Evolutionary conservation across 2,888 invertebrate species (phyloP).

Genomic region (Xestoiulus laeticollis): DNA sequence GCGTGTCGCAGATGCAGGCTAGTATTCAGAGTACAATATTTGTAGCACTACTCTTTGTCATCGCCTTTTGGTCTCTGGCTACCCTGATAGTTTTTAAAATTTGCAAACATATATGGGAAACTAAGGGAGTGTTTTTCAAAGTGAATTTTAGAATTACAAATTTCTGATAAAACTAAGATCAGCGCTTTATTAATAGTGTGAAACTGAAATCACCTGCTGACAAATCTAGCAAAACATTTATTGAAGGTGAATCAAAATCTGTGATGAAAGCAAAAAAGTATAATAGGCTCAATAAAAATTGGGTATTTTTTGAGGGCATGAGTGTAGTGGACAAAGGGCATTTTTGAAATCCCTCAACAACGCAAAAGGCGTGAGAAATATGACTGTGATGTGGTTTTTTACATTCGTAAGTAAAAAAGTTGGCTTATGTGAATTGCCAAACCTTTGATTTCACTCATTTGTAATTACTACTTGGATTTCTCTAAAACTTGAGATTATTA

Average conservation of each 20-base stretch:
- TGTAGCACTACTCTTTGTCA: neutral
- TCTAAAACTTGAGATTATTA: neutral
- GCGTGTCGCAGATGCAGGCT: neutral
- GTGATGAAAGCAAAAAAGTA: too few species aligned
- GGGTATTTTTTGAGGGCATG: too few species aligned
- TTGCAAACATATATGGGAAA: neutral
- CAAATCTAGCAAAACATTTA: neutral
- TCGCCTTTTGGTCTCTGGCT: neutral
- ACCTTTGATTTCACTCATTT: neutral
- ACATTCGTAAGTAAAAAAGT: neutral
- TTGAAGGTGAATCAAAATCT: too few species aligned
- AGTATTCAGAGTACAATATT: neutral
- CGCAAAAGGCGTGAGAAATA: too few species aligned
- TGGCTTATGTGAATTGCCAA: neutral
- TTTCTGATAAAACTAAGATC: too few species aligned
- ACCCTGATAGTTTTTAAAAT: neutral
- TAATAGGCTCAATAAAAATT: too few species aligned
- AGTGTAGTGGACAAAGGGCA: too few species aligned
- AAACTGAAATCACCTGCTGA: neutral
- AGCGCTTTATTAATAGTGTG: neutral
- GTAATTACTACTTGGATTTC: neutral
- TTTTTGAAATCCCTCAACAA: too few species aligned
- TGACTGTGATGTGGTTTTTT: too few species aligned
- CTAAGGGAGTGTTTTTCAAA: neutral
- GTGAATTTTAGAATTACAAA: neutral